A percentile compares a stretch with the other conserved stretches of the same genome.
phyloP scores from a whole-genome alignment of 2,113 vertebrate genomes.

The Cygnus atratus region DNA sequence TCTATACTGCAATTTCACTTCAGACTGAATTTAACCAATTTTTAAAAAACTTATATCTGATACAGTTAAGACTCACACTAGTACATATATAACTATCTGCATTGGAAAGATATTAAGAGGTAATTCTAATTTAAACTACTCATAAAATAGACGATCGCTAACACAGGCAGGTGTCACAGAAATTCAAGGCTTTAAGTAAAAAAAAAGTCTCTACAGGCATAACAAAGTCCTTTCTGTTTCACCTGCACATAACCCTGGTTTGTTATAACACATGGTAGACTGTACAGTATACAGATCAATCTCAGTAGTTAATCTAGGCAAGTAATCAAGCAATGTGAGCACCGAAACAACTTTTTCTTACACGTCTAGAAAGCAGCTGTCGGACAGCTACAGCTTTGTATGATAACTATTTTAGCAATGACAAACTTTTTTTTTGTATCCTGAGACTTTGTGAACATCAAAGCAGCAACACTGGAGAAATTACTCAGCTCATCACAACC shows the following conservation, averaged over 20 bases:
- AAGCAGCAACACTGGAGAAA: background rate
- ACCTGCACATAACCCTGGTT: background rate
- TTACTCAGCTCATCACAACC: background rate
- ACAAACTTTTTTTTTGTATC: background rate
- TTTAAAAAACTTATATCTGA: background rate
- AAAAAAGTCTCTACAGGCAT: background rate
- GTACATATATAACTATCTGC: background rate
- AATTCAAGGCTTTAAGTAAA: background rate
- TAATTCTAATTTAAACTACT: background rate
- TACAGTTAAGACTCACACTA: background rate
- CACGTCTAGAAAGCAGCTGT: background rate
- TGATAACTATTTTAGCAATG: background rate
- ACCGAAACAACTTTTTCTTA: background rate
- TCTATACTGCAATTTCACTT: background rate
- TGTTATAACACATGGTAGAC: background rate
- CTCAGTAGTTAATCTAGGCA: background rate
- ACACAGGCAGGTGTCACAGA: background rate
- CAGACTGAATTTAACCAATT: background rate
- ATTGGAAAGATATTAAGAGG: background rate
- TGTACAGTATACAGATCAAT: background rate
- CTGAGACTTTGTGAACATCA: background rate
- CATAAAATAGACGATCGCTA: background rate
- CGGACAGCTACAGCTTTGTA: background rate
- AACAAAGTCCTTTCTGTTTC: background rate
- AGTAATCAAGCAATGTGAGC: background rate